These are phyloP conservation scores for Poeciliopsis occidentalis DNA, from an alignment of 2,113 vertebrate species.

Conservation along the genomic window DNA sequence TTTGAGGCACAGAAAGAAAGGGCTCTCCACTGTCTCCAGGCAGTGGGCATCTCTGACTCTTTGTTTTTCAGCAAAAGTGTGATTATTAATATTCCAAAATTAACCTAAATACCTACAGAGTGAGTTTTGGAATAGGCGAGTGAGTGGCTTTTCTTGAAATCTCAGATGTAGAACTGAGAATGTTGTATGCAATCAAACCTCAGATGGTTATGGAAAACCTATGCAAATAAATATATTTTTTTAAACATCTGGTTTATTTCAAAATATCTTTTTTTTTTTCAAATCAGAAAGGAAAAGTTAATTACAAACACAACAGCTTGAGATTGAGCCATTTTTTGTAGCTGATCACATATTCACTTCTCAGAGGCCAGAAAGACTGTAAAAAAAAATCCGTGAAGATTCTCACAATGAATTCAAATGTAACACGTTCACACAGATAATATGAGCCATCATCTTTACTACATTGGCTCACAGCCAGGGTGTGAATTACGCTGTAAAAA, in stretches of 20 bases:
- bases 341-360: background rate
- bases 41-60: no score
- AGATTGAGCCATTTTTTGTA: background rate
- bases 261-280: background rate
- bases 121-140: no score
- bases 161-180: background rate
- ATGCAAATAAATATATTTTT: background rate
- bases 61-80: no score
- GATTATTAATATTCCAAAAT: no score
- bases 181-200: background rate
- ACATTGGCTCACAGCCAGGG: background rate
- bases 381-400: background rate
- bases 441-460: background rate
- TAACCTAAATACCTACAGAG: no score
- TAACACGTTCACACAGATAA: conserved; percentile 1
- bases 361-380: background rate
- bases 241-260: background rate
- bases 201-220: background rate
- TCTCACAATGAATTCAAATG: background rate
- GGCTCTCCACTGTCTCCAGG: no score
- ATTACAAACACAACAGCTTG: background rate
- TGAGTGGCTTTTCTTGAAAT: background rate
- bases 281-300: background rate
- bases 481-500: background rate
- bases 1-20: no score